Base-by-base conservation (phyloP, 2,113 vertebrate species). In the Polypterus bichir region DNA sequence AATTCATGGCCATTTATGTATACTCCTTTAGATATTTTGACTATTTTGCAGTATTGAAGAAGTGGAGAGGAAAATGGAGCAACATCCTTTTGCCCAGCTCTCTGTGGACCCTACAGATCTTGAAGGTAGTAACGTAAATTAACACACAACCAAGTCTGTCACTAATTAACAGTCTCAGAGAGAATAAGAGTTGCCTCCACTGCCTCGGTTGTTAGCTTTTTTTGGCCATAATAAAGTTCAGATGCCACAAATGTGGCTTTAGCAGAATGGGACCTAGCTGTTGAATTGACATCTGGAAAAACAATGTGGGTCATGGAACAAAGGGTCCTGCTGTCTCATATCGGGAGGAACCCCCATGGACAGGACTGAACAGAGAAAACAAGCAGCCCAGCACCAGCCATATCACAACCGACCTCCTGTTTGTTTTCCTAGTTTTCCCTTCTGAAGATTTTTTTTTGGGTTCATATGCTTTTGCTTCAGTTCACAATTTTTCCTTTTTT, bases 261-360 rank as follows among this genome's bases (percentile, higher is more conserved):
- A 69, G 70, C 74, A 52, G 44, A 49, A 61, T 77, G 77, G 78
- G 54, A 77, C 74, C 73, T 74, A 73, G 27, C 75, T 77, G 71
- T 77, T 79, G 76, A 79, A 75, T 79, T 74, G 76, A 88, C 90
- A 93, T 89, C 89, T 93, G 91, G 81, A 86, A 77, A 92, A 91
- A 92, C 85, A 91, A 54, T 81, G 62, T 69, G 71, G 69, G 62
- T 71, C 74, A 73, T 67, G 86, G 85, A 88, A 91, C 86, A 90
- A 90, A 92, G 86, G 65, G 65, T 70, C 83, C 81, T 74, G 79
- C 84, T 76, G 81, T 66, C 79, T 79, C 78, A 74, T 4, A 44
- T 67, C 79, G 83, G 79, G 79, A 74, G 80, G 79, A 74, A 79
- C 77, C 75, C 73, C 78, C 44, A 45, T 44, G 5, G 11, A 58